These are phyloP conservation scores for Andrena cerasifolii DNA, from an alignment of 1,140 invertebrate species.

Conservation along the genomic window DNA sequence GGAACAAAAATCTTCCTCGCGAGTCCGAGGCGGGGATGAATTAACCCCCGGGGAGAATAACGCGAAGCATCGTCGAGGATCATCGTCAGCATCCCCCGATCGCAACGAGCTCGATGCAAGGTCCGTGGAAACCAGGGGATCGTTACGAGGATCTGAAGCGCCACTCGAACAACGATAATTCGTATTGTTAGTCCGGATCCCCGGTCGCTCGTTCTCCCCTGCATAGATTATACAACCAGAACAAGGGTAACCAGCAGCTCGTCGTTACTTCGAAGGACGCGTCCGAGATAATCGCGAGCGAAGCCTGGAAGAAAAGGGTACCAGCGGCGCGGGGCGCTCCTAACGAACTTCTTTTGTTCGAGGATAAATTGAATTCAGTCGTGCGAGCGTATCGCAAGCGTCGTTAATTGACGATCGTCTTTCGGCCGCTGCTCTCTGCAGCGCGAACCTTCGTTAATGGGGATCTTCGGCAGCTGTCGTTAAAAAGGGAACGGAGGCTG, in stretches of 20 bases:
- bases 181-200: slow-evolving; percentile 3
- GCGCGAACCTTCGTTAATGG: too few relatives aligned
- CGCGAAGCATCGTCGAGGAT: neutral
- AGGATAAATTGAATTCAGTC: neutral
- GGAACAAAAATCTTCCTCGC: too few relatives aligned
- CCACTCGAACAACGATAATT: slow-evolving; percentile 16
- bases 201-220: neutral
- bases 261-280: slow-evolving; percentile 10
- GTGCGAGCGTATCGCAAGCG: neutral
- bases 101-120: neutral
- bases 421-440: neutral
- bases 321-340: too few relatives aligned
- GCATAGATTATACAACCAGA: neutral
- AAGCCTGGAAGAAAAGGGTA: neutral
- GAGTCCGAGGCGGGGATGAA: too few relatives aligned
- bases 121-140: neutral
- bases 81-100: neutral
- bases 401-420: neutral
- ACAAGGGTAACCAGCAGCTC: too few relatives aligned
- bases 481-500: too few relatives aligned
- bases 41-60: neutral
- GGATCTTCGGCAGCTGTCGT: too few relatives aligned
- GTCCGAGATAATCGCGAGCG: neutral
- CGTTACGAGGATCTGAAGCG: slow-evolving; percentile 13
- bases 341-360: slow-evolving; percentile 15